phyloP scores from a whole-genome alignment of 2,888 invertebrate genomes.

The Papilio elwesi region DNA sequence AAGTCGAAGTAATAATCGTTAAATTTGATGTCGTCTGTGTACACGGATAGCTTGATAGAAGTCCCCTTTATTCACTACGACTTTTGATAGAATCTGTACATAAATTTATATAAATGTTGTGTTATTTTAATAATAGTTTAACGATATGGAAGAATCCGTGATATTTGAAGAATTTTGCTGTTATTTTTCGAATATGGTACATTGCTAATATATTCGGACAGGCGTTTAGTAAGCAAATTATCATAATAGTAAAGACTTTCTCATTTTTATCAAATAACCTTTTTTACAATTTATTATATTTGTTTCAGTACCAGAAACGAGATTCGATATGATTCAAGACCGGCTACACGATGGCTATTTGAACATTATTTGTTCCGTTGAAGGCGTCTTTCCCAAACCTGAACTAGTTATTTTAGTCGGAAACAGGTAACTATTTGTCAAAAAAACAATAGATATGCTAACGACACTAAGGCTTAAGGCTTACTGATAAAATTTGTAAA shows the following conservation, averaged over 20 bases:
- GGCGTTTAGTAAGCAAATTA: background rate
- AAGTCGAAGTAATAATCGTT: slow-evolving; percentile 46
- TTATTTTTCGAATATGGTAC: background rate
- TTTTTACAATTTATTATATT: background rate
- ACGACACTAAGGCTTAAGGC: background rate
- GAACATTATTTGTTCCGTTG: slow-evolving; percentile 81
- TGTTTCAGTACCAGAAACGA: slow-evolving; percentile 75
- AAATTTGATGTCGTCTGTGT: slow-evolving; percentile 53
- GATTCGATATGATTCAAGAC: slow-evolving; percentile 78
- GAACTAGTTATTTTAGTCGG: slow-evolving; percentile 75
- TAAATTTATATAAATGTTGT: background rate
- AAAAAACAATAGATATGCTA: background rate
- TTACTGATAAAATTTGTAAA: background rate
- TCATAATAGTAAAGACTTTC: background rate
- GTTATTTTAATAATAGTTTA: background rate
- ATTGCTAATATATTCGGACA: slow-evolving; percentile 7
- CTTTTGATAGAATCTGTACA: background rate
- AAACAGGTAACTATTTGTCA: slow-evolving; percentile 63
- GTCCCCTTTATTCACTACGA: slow-evolving; percentile 42
- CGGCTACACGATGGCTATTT: slow-evolving; percentile 74
- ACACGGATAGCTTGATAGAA: slow-evolving; percentile 34
- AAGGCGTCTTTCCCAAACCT: slow-evolving; percentile 83
- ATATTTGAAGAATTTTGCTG: background rate
- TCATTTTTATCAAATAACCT: background rate
- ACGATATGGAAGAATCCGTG: background rate